Evolutionary conservation across 2,113 vertebrate species (phyloP), one percentile per base, ranked within the genome.

Genomic region (Chelonoidis abingdonii): DNA sequence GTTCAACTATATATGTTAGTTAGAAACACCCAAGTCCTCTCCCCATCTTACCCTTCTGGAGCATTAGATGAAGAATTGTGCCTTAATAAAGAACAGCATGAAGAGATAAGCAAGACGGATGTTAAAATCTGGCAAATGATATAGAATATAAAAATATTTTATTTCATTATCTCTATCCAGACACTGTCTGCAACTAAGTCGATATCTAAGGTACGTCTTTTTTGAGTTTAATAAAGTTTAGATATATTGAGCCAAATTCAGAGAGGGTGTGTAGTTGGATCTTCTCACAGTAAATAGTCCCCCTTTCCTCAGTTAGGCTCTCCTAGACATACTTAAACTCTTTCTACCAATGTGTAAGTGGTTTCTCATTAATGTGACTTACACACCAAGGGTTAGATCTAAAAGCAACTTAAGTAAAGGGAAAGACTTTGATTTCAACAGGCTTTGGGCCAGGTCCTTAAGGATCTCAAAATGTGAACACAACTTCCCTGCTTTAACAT

Each of bases 401-500:
- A 94, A 93, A 93, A 84, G 25, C 2, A 44, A 62, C 6, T 6
- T 16, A 90, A 86, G 89, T 88, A 38, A 53, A 38, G 49, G 83
- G 92, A 79, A 88, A 27, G 85, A 4, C 4, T 89, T 21, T 84
- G 12, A 83, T 94, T 90, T 86, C 85, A 84, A 5, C 24, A 13
- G 14, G 0, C 6, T 89, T 83, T 86, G 1, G 5, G 57, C 87
- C 94, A 75, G 91, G 88, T 27, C 6, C 44, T 6, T 50, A 84
- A 95, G 82, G 87, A 93, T 65, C 5, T 29, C 1, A 0, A 76
- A 82, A 92, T 5, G 35, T 88, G 49, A 90, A 21, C 16, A 53
- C 81, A 24, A 38, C 82, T 92, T 95, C 65, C 65, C 89, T 44
- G 86, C 24, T 57, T 29, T 87, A 86, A 94, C 91, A 93, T 96